Conservation (phyloP, 2,113 vertebrate species). For the Noturus placidus region DNA sequence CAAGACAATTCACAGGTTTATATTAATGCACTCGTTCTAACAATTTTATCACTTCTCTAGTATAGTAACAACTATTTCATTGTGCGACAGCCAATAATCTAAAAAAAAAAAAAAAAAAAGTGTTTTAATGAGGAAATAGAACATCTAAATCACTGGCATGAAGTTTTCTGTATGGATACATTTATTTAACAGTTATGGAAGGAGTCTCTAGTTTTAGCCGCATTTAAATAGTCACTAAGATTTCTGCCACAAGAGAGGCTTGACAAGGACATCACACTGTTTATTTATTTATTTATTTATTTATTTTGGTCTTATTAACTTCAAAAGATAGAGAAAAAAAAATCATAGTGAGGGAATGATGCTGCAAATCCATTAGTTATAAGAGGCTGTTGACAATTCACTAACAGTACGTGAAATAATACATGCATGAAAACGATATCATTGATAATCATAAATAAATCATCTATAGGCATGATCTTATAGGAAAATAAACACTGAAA, state of each 20-base stretch:
- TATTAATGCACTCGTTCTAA: too few relatives aligned
- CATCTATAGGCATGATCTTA: neutral
- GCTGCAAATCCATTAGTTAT: neutral
- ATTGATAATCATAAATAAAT: neutral
- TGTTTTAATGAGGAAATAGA: too few relatives aligned
- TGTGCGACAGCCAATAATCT: too few relatives aligned
- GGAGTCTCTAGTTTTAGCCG: neutral
- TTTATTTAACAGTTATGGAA: neutral
- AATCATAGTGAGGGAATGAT: neutral
- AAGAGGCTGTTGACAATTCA: neutral
- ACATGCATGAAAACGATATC: neutral
- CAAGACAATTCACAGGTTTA: too few relatives aligned
- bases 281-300: too few relatives aligned
- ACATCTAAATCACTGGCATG: neutral
- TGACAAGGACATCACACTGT: neutral
- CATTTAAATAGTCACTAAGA: neutral
- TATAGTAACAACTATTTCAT: too few relatives aligned
- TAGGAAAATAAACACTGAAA: neutral
- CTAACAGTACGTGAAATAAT: neutral
- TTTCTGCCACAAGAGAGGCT: neutral
- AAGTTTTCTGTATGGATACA: neutral
- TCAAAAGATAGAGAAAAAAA: neutral
- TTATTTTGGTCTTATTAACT: neutral
- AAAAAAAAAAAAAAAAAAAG: too few relatives aligned
- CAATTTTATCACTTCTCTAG: too few relatives aligned